A percentile compares a stretch with the other conserved stretches of the same genome.
phyloP scores from a whole-genome alignment of 2,888 invertebrate genomes.

The Platycnemis pennipes region DNA sequence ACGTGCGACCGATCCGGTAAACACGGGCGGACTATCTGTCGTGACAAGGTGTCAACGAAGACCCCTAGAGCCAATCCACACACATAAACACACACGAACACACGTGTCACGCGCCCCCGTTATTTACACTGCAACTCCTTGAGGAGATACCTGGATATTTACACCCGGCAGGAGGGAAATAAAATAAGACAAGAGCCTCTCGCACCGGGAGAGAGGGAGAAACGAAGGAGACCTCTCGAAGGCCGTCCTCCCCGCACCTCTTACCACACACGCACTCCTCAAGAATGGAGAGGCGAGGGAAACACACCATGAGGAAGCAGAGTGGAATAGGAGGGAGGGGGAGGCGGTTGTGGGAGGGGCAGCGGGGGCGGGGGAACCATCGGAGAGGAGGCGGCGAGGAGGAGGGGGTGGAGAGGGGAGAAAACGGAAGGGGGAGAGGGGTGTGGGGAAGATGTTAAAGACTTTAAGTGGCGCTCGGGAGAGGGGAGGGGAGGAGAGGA shows the following conservation, averaged over 20 bases:
- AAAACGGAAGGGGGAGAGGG: not conserved
- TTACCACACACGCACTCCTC: slow-evolving; percentile 56
- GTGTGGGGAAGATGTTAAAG: slow-evolving; percentile 46
- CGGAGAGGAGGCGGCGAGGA: not conserved
- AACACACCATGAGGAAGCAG: slow-evolving; percentile 65
- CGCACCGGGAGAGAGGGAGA: not conserved
- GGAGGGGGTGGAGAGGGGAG: not conserved
- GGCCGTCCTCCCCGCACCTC: slow-evolving; percentile 49
- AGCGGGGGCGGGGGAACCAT: not conserved
- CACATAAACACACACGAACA: not conserved
- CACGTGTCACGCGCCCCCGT: not conserved
- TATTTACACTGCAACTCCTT: slow-evolving; percentile 5
- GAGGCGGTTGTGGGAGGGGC: not conserved
- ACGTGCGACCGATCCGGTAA: no score
- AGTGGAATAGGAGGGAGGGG: not conserved
- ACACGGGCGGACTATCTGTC: no score
- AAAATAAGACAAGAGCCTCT: not conserved
- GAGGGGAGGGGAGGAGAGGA: slow-evolving; percentile 26
- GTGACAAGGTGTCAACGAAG: no score
- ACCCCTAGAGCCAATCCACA: no score
- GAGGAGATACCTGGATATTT: slow-evolving; percentile 45
- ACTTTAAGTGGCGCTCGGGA: slow-evolving; percentile 34
- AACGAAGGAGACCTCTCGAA: slow-evolving; percentile 37
- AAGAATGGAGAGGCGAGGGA: slow-evolving; percentile 62
- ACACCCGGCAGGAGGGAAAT: not conserved